Evolutionary conservation across 2,888 invertebrate species (phyloP), one percentile per base, ranked within the genome.

Genomic region (Cyclophora punctaria): DNA sequence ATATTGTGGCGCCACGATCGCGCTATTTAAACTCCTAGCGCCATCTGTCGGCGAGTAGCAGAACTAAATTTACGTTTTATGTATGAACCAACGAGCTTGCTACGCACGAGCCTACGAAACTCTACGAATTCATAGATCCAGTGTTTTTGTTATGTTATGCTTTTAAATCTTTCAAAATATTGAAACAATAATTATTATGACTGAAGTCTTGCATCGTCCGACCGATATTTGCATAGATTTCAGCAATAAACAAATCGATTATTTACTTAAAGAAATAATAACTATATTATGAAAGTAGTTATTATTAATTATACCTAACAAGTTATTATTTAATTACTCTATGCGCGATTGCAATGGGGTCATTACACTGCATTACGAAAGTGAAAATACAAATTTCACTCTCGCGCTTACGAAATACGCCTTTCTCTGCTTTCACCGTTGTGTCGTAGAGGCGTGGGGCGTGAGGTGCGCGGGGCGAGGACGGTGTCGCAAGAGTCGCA

Each of bases 321-420:
- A 20, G 4, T 37, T 37, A 37, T 37, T 37, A 37, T 37, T 37
- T 37, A 5, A 37, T 37, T 37, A 37, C 5, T 37, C 37, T 37
- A 5, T 37, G 2, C 37, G 37, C 37, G 4, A 37, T 37, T 56
- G 60, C 54, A 52, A 45, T 3, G 63, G 69, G 80, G 71, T 73
- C 78, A 75, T 73, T 73, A 81, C 79, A 81, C 83, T 75, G 65
- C 65, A 68, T 76, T 75, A 82, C 71, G 85, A 84, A 88, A 87
- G 87, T 88, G 88, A 88, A 89, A 88, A 80, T 76, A 80, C 67
- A 73, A 85, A 86, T 87, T 86, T 88, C 86, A 84, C 87, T 87
- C 82, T 87, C 83, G 68, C 75, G 83, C 83, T 88, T 87, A 88
- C 88, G 87, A 88, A 87, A 87, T 78, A 69, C 66, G 75, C 88